phyloP scores from a whole-genome alignment of 1,140 invertebrate species.

The Melanaphis sacchari region DNA sequence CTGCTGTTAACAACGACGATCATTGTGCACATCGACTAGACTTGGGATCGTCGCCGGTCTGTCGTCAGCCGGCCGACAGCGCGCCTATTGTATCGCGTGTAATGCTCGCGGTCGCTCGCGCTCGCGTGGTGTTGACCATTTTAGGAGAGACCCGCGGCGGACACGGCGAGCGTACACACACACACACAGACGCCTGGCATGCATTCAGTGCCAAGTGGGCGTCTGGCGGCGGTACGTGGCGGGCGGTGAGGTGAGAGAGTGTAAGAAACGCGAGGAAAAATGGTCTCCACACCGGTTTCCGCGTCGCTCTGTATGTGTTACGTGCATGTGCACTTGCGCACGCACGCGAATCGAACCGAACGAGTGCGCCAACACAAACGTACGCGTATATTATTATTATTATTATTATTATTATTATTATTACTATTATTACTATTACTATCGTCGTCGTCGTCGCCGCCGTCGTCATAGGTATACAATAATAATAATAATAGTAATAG shows the following conservation, averaged over 20 bases:
- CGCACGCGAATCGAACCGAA: not conserved
- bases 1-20: too few relatives aligned
- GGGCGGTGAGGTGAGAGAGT: not conserved
- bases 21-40: too few relatives aligned
- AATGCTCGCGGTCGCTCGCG: not conserved
- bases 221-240: not conserved
- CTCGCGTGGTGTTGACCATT: slow-evolving; percentile 46
- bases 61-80: too few relatives aligned
- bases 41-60: too few relatives aligned
- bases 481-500: not conserved
- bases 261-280: not conserved
- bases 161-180: not conserved
- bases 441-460: not conserved
- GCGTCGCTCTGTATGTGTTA: not conserved
- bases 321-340: not conserved
- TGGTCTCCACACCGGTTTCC: slow-evolving; percentile 15
- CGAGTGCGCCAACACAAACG: slow-evolving; percentile 5
- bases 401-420: not conserved
- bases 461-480: not conserved
- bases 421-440: too few relatives aligned
- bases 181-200: not conserved
- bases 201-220: slow-evolving; percentile 9
- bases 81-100: too few relatives aligned
- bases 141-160: slow-evolving; percentile 52
- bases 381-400: not conserved